Conservation (phyloP, 2,888 invertebrate species). For the Phania funesta region DNA sequence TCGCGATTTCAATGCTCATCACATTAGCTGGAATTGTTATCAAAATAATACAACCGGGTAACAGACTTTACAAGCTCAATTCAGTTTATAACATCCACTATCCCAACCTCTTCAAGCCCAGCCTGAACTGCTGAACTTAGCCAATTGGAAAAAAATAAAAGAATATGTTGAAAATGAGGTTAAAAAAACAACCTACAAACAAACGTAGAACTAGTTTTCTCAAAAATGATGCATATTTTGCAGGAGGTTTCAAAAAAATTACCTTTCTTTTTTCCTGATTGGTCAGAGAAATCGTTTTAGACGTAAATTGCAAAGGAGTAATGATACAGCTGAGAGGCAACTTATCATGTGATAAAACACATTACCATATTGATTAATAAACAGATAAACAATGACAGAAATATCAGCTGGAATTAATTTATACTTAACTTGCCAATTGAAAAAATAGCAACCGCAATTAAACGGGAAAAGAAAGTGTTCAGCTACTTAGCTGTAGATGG, state of each 20-base stretch:
- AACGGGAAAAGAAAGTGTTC: too few species aligned
- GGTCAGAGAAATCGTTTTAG: neutral
- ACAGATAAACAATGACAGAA: too few species aligned
- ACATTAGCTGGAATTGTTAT: neutral
- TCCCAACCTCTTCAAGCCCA: neutral
- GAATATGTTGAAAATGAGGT: neutral
- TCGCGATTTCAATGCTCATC: neutral
- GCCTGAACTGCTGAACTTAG: neutral
- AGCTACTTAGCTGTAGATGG: too few species aligned
- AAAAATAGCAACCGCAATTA: too few species aligned
- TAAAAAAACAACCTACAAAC: neutral
- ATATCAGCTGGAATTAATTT: too few species aligned
- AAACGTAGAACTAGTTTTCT: neutral
- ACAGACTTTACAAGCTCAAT: too few species aligned
- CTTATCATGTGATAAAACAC: too few species aligned
- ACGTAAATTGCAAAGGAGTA: neutral
- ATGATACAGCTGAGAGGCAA: neutral
- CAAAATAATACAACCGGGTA: neutral
- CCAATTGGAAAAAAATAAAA: neutral
- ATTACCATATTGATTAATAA: too few species aligned
- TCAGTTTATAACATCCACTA: neutral
- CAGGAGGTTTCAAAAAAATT: neutral
- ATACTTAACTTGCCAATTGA: too few species aligned
- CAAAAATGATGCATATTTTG: neutral
- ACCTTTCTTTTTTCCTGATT: neutral